Evolutionary conservation across 2,797 vertebrate species (phyloP).

Genomic region (Babyrousa celebensis): DNA sequence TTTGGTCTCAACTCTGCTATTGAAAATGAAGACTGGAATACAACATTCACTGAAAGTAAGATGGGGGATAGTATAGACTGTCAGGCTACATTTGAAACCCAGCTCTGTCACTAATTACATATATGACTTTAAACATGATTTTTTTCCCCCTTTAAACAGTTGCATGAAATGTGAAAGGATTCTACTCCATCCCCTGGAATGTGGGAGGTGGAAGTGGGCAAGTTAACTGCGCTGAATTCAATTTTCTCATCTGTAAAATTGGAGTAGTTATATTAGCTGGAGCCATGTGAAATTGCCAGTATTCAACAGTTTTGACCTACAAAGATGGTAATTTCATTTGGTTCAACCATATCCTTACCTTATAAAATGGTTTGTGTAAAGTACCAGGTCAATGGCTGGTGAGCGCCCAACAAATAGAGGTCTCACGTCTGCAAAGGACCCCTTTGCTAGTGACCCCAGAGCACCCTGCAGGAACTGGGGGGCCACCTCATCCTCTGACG

Average conservation of each 20-base stretch:
- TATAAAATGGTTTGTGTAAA: slow-evolving; percentile 13
- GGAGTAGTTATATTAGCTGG: not conserved
- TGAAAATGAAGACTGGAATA: slow-evolving; percentile 28
- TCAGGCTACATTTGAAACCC: slow-evolving; percentile 10
- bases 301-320: not conserved
- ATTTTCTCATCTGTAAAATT: slow-evolving; percentile 16
- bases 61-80: not conserved
- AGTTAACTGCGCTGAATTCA: slow-evolving; percentile 41
- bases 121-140: not conserved
- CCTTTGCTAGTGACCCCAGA: not conserved
- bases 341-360: not conserved
- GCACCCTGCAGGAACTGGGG: not conserved
- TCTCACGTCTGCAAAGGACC: not conserved
- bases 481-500: not conserved
- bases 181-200: not conserved
- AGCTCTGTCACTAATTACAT: not conserved
- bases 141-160: not conserved
- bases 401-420: not conserved
- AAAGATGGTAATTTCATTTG: not conserved
- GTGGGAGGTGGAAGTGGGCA: not conserved
- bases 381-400: not conserved
- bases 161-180: not conserved
- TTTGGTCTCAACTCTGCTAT: not conserved
- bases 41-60: slow-evolving; percentile 9
- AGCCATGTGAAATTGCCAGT: slow-evolving; percentile 8